Percentiles rank a stretch among this genome's conserved stretches.
These are phyloP conservation scores for Henicopernis longicauda DNA, from an alignment of 2,113 vertebrate species.

Conservation along the genomic window DNA sequence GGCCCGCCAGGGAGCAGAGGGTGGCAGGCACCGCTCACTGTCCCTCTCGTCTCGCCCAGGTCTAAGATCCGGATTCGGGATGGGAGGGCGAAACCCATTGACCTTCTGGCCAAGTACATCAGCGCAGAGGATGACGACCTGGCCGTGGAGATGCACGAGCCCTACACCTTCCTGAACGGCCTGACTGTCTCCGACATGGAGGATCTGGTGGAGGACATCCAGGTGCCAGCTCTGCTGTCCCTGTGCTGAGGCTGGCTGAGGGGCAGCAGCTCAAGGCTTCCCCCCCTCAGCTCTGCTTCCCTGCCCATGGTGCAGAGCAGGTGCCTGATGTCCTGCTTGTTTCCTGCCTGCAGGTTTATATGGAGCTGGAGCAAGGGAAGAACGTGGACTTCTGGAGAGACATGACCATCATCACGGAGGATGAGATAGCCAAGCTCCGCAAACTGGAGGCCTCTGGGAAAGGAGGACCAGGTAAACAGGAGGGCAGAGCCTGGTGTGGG, in stretches of 20 bases:
- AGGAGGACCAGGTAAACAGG: slow-evolving; percentile 86
- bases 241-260: not conserved
- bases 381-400: slow-evolving; percentile 98
- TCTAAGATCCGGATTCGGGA: slow-evolving; percentile 97
- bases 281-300: not conserved
- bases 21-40: not conserved
- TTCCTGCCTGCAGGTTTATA: slow-evolving; percentile 83
- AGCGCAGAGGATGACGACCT: slow-evolving; percentile 94
- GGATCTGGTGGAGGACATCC: slow-evolving; percentile 95
- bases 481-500: not conserved
- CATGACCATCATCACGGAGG: slow-evolving; percentile 97
- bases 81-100: slow-evolving; percentile 92
- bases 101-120: slow-evolving; percentile 96
- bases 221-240: slow-evolving; percentile 67
- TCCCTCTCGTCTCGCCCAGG: slow-evolving; percentile 53
- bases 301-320: rapidly evolving
- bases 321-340: not conserved
- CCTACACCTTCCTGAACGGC: slow-evolving; percentile 93
- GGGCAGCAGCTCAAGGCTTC: not conserved
- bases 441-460: slow-evolving; percentile 93
- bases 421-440: slow-evolving; percentile 93
- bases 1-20: not conserved
- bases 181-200: slow-evolving; percentile 96
- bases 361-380: slow-evolving; percentile 97
- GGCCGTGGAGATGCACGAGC: slow-evolving; percentile 96